Percentiles rank a stretch among this genome's conserved stretches.
These are phyloP conservation scores for Hydractinia symbiolongicarpus DNA, from an alignment of 30 jellyfish, hydroid and myxozoan species.

Conservation along the genomic window DNA sequence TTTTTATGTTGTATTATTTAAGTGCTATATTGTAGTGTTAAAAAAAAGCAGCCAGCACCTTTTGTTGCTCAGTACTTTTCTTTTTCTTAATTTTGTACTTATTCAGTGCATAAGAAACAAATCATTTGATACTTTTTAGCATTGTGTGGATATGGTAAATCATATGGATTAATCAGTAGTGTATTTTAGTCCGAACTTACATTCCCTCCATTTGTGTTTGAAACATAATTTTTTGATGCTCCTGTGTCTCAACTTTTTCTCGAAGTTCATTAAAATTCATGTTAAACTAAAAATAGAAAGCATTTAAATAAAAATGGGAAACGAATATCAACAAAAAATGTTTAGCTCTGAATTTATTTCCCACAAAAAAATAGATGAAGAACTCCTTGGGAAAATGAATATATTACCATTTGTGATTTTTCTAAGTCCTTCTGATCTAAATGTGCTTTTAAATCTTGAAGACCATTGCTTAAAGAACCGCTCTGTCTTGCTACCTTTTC, in stretches of 20 bases:
- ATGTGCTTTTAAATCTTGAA: slow-evolving; percentile 30
- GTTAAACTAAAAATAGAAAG: neutral
- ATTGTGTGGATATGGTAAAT: too few relatives aligned
- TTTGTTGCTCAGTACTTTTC: too few relatives aligned
- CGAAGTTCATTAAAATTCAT: slow-evolving; percentile 22
- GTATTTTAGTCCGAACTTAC: slow-evolving; percentile 1
- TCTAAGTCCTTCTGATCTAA: slow-evolving; percentile 30
- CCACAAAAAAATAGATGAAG: neutral
- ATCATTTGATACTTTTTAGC: too few relatives aligned
- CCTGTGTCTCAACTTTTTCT: slow-evolving; percentile 4
- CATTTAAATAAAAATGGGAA: neutral
- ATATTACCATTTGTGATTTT: slow-evolving; percentile 19
- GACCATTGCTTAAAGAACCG: slow-evolving; percentile 27
- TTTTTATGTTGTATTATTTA: too few relatives aligned
- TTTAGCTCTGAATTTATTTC: neutral
- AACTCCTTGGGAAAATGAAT: neutral
- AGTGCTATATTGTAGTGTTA: too few relatives aligned
- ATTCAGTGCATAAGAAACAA: too few relatives aligned
- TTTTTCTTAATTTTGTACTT: too few relatives aligned
- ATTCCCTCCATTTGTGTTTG: slow-evolving; percentile 38
- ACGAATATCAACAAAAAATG: neutral
- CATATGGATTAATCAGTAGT: too few relatives aligned
- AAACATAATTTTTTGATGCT: neutral
- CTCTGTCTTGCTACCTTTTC: slow-evolving; percentile 34
- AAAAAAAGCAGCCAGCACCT: too few relatives aligned